A percentile compares a stretch with the other conserved stretches of the same genome.
Conservation (phyloP, 2,888 invertebrate species). For the Ochropacha duplaris region DNA sequence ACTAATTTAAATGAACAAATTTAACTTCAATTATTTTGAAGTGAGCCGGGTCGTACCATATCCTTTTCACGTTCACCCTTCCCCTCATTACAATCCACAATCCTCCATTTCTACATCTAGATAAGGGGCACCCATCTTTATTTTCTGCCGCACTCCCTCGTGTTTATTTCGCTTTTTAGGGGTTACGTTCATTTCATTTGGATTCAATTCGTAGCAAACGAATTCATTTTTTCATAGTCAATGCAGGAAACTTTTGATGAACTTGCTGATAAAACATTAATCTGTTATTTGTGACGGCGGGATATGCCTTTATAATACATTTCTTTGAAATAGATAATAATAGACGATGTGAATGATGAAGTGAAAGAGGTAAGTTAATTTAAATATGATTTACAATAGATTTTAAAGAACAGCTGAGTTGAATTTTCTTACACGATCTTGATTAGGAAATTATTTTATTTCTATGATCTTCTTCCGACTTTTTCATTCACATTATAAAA, state of each 20-base stretch:
- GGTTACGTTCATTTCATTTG: constrained; percentile 74
- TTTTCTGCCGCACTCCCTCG: constrained; percentile 62
- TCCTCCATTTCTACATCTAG: constrained; percentile 76
- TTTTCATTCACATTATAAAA: no score
- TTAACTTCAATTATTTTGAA: constrained; percentile 82
- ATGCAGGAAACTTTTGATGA: constrained; percentile 66
- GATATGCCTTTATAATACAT: constrained; percentile 41
- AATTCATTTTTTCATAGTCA: constrained; percentile 71
- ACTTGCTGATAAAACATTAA: constrained; percentile 64
- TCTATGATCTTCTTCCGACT: no score
- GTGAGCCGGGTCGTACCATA: constrained; percentile 70
- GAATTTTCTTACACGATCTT: background rate
- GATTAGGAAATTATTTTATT: background rate
- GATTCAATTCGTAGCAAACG: constrained; percentile 74
- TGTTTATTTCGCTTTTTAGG: constrained; percentile 62
- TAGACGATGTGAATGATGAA: constrained; percentile 20
- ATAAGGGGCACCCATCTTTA: constrained; percentile 75
- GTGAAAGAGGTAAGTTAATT: constrained; percentile 17
- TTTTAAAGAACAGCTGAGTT: constrained; percentile 7
- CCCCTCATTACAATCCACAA: constrained; percentile 77
- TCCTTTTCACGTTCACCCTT: constrained; percentile 78
- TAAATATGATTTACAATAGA: constrained; percentile 15
- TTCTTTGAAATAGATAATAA: constrained; percentile 32
- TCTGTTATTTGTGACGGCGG: constrained; percentile 65
- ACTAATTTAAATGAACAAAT: constrained; percentile 79